Evolutionary conservation across 2,888 invertebrate species (phyloP).

Genomic region (Plemyria rubiginata): DNA sequence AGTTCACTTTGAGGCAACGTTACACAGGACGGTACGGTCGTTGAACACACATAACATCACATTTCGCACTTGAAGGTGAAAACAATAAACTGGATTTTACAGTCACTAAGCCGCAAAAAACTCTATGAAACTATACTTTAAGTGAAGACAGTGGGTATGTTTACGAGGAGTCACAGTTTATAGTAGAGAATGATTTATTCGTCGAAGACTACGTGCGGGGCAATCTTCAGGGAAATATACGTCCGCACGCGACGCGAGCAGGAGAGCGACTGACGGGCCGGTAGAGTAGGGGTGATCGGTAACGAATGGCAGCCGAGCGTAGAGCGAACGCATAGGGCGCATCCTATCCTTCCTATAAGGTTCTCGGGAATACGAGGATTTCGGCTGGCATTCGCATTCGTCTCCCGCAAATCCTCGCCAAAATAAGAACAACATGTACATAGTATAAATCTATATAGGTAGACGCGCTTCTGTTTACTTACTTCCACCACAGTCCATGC

Average conservation of each 20-base stretch:
- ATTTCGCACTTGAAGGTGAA: constrained; percentile 77
- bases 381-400: constrained; percentile 53
- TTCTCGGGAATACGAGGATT: constrained; percentile 38
- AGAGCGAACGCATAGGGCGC: constrained; percentile 70
- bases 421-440: constrained; percentile 60
- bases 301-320: constrained; percentile 60
- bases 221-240: constrained; percentile 45
- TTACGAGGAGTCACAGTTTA: constrained; percentile 63
- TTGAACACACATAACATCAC: constrained; percentile 80
- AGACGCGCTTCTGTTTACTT: constrained; percentile 25
- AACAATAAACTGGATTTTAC: constrained; percentile 63
- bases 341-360: constrained; percentile 40
- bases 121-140: constrained; percentile 6
- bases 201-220: constrained; percentile 68
- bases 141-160: constrained; percentile 51
- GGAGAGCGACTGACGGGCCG: constrained; percentile 72
- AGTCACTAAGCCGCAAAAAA: constrained; percentile 48
- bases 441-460: constrained; percentile 50
- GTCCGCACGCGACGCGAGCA: constrained; percentile 58
- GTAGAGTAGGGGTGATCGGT: constrained; percentile 57
- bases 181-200: constrained; percentile 60
- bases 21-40: constrained; percentile 75
- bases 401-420: constrained; percentile 52
- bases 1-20: constrained; percentile 78
- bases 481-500: constrained; percentile 29